A percentile compares a stretch with the other conserved stretches of the same genome.
Conservation (phyloP, 2,113 vertebrate genomes). For the Trematomus loennbergii region DNA sequence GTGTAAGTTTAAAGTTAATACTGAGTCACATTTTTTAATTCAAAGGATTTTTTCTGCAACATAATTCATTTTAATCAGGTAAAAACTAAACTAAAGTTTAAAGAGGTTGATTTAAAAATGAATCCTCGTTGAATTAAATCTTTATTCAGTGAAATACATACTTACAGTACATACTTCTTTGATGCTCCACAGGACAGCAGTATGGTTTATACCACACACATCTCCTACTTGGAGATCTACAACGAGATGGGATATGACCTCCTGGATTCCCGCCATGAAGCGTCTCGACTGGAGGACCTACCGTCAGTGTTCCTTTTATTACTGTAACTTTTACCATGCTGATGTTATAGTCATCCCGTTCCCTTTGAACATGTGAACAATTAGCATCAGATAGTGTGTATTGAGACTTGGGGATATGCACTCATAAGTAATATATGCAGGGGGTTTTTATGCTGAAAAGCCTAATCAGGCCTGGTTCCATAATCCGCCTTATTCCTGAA, state of each 20-base stretch:
- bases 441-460: conserved; percentile 11
- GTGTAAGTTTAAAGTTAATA: too few species aligned
- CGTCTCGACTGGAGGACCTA: conserved; percentile 92
- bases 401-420: conserved; percentile 11
- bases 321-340: neutral
- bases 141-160: too few species aligned
- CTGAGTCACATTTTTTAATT: too few species aligned
- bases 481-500: conserved; percentile 42
- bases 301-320: conserved; percentile 87
- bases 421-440: neutral
- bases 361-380: neutral
- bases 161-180: conserved; percentile 9
- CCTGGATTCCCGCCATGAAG: conserved; percentile 90
- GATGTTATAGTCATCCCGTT: neutral
- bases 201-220: conserved; percentile 89
- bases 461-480: conserved; percentile 12
- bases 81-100: too few species aligned
- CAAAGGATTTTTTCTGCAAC: too few species aligned
- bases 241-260: conserved; percentile 97
- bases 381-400: neutral
- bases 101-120: too few species aligned
- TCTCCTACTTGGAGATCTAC: conserved; percentile 99
- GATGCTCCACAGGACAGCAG: conserved; percentile 86
- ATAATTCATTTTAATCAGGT: too few species aligned
- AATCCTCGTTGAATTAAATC: too few species aligned